Conservation (phyloP, 2,113 vertebrate genomes). For the Turnix velox region DNA sequence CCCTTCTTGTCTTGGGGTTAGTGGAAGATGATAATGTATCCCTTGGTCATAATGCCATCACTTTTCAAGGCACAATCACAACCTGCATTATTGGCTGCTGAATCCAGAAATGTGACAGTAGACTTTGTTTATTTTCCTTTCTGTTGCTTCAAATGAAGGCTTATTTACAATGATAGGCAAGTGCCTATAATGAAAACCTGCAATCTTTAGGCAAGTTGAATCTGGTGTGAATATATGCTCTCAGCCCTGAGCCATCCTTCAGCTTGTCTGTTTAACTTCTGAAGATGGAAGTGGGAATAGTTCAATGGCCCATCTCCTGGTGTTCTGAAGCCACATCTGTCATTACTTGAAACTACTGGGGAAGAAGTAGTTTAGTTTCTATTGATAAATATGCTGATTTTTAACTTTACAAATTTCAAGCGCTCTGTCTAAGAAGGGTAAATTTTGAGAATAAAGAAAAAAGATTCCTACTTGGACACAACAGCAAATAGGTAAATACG, state of each 20-base stretch:
- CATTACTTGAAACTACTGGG: not conserved
- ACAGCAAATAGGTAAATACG: not conserved
- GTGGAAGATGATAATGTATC: not conserved
- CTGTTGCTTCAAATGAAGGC: not conserved
- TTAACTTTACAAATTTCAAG: not conserved
- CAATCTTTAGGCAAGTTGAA: not conserved
- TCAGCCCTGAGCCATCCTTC: not conserved
- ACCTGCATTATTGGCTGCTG: fast-evolving
- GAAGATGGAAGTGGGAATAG: not conserved
- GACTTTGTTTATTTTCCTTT: too few species aligned
- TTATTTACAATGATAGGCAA: not conserved
- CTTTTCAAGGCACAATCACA: not conserved
- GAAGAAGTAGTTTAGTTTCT: not conserved
- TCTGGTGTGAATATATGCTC: not conserved
- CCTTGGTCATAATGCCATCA: not conserved
- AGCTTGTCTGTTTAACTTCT: not conserved
- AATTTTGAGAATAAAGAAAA: not conserved
- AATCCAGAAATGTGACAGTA: not conserved
- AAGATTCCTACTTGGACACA: not conserved
- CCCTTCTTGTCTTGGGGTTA: not conserved
- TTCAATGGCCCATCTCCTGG: not conserved
- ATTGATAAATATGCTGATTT: not conserved
- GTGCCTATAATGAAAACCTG: not conserved
- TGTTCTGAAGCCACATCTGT: not conserved
- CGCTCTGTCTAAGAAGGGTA: not conserved